Conservation (phyloP, 2,888 invertebrate species). For the Perithous albicinctus region DNA sequence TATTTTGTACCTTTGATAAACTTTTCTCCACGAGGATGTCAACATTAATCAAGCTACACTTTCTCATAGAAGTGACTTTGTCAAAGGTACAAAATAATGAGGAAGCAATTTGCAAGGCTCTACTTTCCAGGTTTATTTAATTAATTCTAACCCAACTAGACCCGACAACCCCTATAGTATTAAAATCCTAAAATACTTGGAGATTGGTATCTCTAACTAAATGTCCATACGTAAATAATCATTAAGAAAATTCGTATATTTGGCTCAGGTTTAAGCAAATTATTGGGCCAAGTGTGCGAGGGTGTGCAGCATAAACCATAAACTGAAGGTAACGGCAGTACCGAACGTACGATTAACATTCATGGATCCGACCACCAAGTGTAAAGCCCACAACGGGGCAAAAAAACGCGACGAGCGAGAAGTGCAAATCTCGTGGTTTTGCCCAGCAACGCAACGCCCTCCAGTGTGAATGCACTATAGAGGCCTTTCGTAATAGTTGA, state of each 20-base stretch:
- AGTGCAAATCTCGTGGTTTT: slow-evolving; percentile 3
- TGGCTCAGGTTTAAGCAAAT: background rate
- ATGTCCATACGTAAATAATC: background rate
- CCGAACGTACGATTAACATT: slow-evolving; percentile 32
- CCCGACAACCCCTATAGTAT: background rate
- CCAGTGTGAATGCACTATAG: slow-evolving; percentile 2
- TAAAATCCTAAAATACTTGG: background rate
- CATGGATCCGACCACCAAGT: slow-evolving; percentile 20
- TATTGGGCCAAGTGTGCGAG: slow-evolving; percentile 6
- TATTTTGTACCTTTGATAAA: no score
- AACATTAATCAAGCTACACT: no score
- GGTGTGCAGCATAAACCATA: background rate
- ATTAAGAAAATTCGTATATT: background rate
- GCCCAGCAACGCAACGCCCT: background rate
- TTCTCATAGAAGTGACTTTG: no score
- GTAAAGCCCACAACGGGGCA: background rate
- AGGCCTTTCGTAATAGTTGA: background rate
- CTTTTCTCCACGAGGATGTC: no score
- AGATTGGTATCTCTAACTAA: background rate
- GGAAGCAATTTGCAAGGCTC: no score
- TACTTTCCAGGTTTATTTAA: no score
- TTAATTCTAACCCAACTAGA: no score
- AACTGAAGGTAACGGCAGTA: background rate
- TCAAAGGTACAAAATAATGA: no score
- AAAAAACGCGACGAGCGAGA: slow-evolving; percentile 15